Conservation (phyloP, 2,113 vertebrate genomes). For the Lagenorhynchus albirostris region DNA sequence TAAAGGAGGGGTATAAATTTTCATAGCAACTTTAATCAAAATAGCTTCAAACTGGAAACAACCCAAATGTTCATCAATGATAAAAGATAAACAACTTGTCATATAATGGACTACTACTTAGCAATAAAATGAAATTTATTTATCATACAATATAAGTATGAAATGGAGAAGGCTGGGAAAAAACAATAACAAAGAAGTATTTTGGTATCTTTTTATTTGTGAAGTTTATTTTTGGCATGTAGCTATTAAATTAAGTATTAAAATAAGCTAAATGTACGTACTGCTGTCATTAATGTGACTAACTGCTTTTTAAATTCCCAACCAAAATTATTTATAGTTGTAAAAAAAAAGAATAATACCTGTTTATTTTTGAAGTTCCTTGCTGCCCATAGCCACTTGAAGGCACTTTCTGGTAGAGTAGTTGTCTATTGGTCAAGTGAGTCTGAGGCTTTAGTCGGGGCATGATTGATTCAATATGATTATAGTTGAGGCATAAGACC, state of each 20-base stretch:
- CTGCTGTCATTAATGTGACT: not conserved
- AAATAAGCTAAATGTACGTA: conserved; percentile 12
- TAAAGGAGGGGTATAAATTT: not conserved
- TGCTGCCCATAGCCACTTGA: conserved; percentile 89
- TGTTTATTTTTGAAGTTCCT: conserved; percentile 80
- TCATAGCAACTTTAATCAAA: not conserved
- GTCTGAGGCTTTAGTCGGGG: conserved; percentile 83
- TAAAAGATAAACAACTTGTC: not conserved
- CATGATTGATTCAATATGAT: conserved; percentile 90
- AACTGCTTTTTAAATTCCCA: conserved; percentile 6
- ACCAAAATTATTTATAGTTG: not conserved
- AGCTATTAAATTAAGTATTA: not conserved
- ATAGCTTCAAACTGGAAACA: not conserved
- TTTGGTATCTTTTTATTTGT: conserved; percentile 11
- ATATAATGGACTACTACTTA: not conserved
- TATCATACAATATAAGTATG: not conserved
- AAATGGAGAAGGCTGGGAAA: not conserved
- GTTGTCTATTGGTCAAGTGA: conserved; percentile 85
- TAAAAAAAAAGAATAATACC: conserved; percentile 71
- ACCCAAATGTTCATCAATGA: not conserved
- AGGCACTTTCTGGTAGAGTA: conserved; percentile 88
- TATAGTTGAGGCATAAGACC: conserved; percentile 88
- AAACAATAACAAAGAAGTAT: not conserved
- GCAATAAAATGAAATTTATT: not conserved
- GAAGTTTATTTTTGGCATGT: conserved; percentile 1